Evolutionary conservation across 2,797 vertebrate genomes (phyloP), one percentile per base, ranked within the genome.

Genomic region (Sarcoramphus papa): DNA sequence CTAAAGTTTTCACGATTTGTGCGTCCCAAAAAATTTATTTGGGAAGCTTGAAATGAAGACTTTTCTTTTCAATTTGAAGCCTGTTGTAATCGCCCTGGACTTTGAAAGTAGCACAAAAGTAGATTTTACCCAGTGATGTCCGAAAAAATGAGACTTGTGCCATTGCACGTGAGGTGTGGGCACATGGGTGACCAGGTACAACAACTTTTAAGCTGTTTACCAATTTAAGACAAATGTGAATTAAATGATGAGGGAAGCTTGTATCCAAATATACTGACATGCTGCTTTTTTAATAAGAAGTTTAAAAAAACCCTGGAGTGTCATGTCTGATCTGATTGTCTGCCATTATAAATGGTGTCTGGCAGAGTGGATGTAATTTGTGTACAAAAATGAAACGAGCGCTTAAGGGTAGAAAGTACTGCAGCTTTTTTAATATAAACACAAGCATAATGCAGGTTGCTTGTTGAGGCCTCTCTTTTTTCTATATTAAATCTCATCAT

Each of bases 321-420:
- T 97, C 68, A 3, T 51, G 89, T 94, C 87, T 92, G 94, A 96
- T 97, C 76, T 90, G 95, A 94, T 95, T 92, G 96, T 95, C 94
- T 97, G 88, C 95, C 62, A 67, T 91, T 95, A 81, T 90, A 94
- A 93, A 97, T 95, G 91, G 81, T 84, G 59, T 96, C 96, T 95
- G 97, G 96, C 84, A 93, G 92, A 96, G 95, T 95, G 62, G 79
- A 91, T 95, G 89, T 90, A 93, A 95, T 95, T 67, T 93, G 82
- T 92, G 94, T 59, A 77, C 51, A 76, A 56, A 94, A 97, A 90
- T 51, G 67, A 97, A 96, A 88, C 2, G 33, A 96, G 48, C 0
- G n/a, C 91, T 93, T 54, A 87, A 81, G 77, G 88, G 82, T 84
- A 75, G 63, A 95, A 76, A 88, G 50, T 54, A 53, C 81, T 40